These are phyloP conservation scores for Leucania comma DNA, from an alignment of 2,888 invertebrate genomes.

Conservation along the genomic window DNA sequence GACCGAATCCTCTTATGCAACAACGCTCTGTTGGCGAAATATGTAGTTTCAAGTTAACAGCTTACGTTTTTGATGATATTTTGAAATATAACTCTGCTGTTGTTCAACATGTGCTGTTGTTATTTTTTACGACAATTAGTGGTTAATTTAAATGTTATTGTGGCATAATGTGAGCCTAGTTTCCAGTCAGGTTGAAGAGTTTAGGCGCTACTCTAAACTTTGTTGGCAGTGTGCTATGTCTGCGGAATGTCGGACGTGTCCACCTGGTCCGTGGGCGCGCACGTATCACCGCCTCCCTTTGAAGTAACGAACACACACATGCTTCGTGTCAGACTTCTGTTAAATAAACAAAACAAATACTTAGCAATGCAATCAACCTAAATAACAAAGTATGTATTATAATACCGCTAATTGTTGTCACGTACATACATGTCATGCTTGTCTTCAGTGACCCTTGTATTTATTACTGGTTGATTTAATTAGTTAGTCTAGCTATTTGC, in stretches of 20 bases:
- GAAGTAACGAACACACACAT: slow-evolving; percentile 73
- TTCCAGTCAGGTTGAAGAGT: slow-evolving; percentile 73
- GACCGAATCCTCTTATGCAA: slow-evolving; percentile 82
- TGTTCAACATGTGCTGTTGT: slow-evolving; percentile 28
- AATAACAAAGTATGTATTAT: slow-evolving; percentile 64
- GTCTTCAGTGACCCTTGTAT: slow-evolving; percentile 17
- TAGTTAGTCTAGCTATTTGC: neutral
- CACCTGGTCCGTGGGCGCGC: slow-evolving; percentile 83
- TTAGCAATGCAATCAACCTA: slow-evolving; percentile 75
- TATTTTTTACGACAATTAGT: slow-evolving; percentile 16
- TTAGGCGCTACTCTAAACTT: slow-evolving; percentile 72
- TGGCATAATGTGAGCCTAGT: slow-evolving; percentile 10
- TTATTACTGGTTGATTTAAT: slow-evolving; percentile 11
- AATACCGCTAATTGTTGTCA: slow-evolving; percentile 71
- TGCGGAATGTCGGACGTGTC: slow-evolving; percentile 79
- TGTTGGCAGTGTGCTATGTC: slow-evolving; percentile 77
- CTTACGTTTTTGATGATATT: slow-evolving; percentile 68
- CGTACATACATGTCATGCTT: slow-evolving; percentile 51
- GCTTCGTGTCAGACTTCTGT: slow-evolving; percentile 66
- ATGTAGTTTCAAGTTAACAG: slow-evolving; percentile 73
- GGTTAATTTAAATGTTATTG: slow-evolving; percentile 21
- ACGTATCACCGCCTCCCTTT: slow-evolving; percentile 77
- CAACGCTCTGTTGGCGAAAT: slow-evolving; percentile 82
- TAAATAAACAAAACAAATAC: slow-evolving; percentile 69
- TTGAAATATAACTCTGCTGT: slow-evolving; percentile 40